A percentile compares a stretch with the other conserved stretches of the same genome.
phyloP scores from a whole-genome alignment of 2,888 invertebrate genomes.

The Calameuta pallipes region DNA sequence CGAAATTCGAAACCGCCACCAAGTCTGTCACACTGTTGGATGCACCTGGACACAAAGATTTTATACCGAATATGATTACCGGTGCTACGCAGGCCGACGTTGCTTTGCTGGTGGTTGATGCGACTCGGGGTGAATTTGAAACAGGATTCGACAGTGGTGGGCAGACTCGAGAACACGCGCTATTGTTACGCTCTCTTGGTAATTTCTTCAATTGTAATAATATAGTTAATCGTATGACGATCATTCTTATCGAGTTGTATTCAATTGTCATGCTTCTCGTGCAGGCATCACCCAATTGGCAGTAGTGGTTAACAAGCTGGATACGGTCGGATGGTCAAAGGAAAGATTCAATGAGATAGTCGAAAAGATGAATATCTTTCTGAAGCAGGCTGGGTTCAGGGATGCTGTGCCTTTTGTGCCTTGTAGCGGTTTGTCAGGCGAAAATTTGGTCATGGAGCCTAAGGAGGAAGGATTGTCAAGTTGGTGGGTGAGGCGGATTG shows the following conservation, averaged over 20 bases:
- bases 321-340: conserved; percentile 93
- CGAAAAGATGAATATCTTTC: conserved; percentile 81
- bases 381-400: conserved; percentile 93
- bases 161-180: conserved; percentile 96
- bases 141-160: conserved; percentile 98
- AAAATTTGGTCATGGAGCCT: conserved; percentile 83
- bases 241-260: too few relatives aligned
- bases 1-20: conserved; percentile 88
- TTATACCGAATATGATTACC: conserved; percentile 99
- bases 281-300: conserved; percentile 92
- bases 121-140: conserved; percentile 97
- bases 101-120: conserved; percentile 95
- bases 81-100: conserved; percentile 99
- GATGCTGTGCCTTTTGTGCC: conserved; percentile 93
- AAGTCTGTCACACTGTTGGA: conserved; percentile 89
- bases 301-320: conserved; percentile 97
- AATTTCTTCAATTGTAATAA: conserved; percentile 22
- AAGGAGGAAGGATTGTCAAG: conserved; percentile 73
- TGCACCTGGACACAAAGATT: conserved; percentile 99
- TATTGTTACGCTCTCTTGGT: conserved; percentile 86
- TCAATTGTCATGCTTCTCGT: conserved; percentile 55
- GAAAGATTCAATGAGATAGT: conserved; percentile 91
- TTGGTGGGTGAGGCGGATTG: conserved; percentile 66
- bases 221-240: neutral
- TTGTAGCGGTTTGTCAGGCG: conserved; percentile 95